A percentile compares a stretch with the other conserved stretches of the same genome.
phyloP scores from a whole-genome alignment of 2,797 vertebrate species.

The Gobio occitaniae region DNA sequence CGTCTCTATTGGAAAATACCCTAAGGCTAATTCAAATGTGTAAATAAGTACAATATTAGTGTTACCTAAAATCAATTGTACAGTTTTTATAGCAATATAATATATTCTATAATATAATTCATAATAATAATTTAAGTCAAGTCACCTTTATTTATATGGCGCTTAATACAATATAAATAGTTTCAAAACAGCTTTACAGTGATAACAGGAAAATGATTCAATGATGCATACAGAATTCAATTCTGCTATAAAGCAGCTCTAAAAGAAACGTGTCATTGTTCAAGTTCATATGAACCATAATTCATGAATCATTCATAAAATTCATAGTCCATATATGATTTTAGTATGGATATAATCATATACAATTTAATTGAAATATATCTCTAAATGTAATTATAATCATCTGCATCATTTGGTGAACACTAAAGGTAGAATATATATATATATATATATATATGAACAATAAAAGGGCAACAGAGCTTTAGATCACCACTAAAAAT shows the following conservation, averaged over 20 bases:
- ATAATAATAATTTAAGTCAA: neutral
- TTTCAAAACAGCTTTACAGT: neutral
- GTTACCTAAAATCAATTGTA: neutral
- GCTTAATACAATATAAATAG: neutral
- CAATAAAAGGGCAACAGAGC: neutral
- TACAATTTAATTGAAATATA: too few relatives aligned
- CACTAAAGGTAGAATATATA: neutral
- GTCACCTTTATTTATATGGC: neutral
- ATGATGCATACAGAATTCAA: neutral
- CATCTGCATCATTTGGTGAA: neutral
- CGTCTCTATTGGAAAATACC: neutral
- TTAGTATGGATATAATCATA: neutral
- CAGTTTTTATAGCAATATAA: neutral
- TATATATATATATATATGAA: neutral
- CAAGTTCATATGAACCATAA: neutral
- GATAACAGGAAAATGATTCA: neutral
- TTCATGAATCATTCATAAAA: too few relatives aligned
- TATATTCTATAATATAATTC: neutral
- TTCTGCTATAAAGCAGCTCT: neutral
- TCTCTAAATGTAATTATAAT: neutral
- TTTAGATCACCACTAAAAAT: constrained; percentile 13
- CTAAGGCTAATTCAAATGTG: neutral
- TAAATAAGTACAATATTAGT: neutral
- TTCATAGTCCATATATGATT: too few relatives aligned
- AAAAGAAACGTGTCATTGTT: neutral